Evolutionary conservation across 2,797 vertebrate genomes (phyloP), one percentile per base, ranked within the genome.

Genomic region (Macroramphosus scolopax): DNA sequence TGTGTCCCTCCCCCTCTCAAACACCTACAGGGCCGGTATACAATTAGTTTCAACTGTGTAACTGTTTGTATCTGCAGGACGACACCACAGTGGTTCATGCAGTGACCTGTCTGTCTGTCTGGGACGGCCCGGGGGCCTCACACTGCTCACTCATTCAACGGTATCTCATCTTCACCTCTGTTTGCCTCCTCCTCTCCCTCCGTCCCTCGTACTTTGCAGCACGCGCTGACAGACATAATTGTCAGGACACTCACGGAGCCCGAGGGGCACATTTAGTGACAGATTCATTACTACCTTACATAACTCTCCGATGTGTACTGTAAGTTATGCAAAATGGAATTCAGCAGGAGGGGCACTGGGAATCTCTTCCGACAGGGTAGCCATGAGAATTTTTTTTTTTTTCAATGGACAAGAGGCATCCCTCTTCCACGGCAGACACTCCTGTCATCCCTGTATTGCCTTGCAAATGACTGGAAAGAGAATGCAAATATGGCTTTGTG

Each of bases 401-500:
- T 52, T 54, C 51, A 68, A 55, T 54, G 14, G 40, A 51, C 26
- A 30, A 18, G 46, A 59, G 46, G 33, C n/a, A 28, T 56, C 18
- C 18, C 16, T 52, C 17, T 47, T 38, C 51, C 34, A 37, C 59
- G 39, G 46, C 59, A 70, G 55, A 6, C 58, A 25, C 57, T 49
- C 54, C 43, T 61, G 39, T 78, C 61, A 50, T 69, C 75, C 72
- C 68, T 72, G 53, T 78, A 84, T 69, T 69, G 60, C 70, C 46
- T 80, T 78, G 71, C 69, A 87, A 82, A 84, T 77, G 54, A 67
- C 55, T 68, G 38, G 38, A 49, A 55, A 78, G 47, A 65, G 37
- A 72, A 83, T 79, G 78, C 79, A 84, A 86, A 85, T 82, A 57
- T 58, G 11, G 53, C 67, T 65, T 80, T 77, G 75, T 81, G 54